A percentile compares a stretch with the other conserved stretches of the same genome.
Conservation (phyloP, 1,140 invertebrate species). For the Drosophila eugracilis region DNA sequence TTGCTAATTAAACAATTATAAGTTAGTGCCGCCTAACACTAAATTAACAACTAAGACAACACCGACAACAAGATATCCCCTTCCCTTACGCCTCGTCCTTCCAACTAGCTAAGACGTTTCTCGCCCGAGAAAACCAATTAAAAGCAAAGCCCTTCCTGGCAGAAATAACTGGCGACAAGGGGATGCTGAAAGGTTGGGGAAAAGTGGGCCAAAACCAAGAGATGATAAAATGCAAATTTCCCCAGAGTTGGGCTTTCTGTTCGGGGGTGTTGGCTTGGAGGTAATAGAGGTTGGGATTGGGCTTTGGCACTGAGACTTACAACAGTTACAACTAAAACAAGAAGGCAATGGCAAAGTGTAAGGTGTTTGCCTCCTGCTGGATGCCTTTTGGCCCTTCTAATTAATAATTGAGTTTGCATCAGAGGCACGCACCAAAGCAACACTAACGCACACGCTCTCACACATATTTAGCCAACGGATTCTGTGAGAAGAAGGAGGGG, state of each 20-base stretch:
- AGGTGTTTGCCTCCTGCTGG: slow-evolving; percentile 53
- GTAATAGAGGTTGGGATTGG: not conserved
- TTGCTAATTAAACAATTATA: slow-evolving; percentile 82
- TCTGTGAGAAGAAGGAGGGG: not conserved
- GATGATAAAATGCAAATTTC: slow-evolving; percentile 83
- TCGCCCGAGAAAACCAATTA: slow-evolving; percentile 76
- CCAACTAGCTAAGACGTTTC: slow-evolving; percentile 28
- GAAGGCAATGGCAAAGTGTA: slow-evolving; percentile 35
- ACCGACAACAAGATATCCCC: slow-evolving; percentile 19
- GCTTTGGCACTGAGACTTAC: slow-evolving; percentile 15
- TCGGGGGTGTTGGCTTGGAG: not conserved
- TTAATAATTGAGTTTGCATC: slow-evolving; percentile 82
- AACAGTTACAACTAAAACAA: slow-evolving; percentile 57
- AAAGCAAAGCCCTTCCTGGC: slow-evolving; percentile 67
- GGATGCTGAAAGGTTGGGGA: slow-evolving; percentile 7
- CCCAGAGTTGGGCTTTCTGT: slow-evolving; percentile 52
- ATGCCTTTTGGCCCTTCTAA: slow-evolving; percentile 60
- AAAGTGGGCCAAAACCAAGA: slow-evolving; percentile 32
- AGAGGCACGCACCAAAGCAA: slow-evolving; percentile 64
- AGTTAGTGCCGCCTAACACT: slow-evolving; percentile 61
- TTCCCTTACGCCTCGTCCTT: not conserved
- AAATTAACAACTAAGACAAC: slow-evolving; percentile 64
- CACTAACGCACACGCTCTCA: slow-evolving; percentile 27
- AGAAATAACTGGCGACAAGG: slow-evolving; percentile 49
- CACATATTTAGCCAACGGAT: slow-evolving; percentile 17